phyloP scores from a whole-genome alignment of 2,113 vertebrate species.

The Aldabrachelys gigantea region DNA sequence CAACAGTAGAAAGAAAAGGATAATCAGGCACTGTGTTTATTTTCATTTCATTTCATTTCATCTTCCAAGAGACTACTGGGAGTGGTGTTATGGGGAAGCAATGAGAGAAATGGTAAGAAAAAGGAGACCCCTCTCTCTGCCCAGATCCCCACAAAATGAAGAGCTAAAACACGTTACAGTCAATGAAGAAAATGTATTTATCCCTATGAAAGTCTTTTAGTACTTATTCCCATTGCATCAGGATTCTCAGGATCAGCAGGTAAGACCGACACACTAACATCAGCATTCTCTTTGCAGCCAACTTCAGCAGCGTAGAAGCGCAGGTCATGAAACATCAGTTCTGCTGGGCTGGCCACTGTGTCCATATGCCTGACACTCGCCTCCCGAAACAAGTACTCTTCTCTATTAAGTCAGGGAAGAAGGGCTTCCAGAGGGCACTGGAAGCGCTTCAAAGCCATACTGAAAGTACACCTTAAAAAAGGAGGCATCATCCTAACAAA shows the following conservation, averaged over 20 bases:
- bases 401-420: no score
- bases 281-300: no score
- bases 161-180: not conserved
- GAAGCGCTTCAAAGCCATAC: no score
- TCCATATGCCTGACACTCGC: no score
- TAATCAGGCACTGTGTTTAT: not conserved
- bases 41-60: not conserved
- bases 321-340: no score
- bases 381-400: no score
- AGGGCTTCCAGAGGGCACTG: no score
- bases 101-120: not conserved
- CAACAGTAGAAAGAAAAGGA: not conserved
- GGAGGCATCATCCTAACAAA: no score
- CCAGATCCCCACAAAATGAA: not conserved
- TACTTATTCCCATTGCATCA: not conserved
- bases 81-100: not conserved
- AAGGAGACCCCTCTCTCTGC: not conserved
- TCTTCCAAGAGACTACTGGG: not conserved
- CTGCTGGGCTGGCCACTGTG: no score
- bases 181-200: not conserved
- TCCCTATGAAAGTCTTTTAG: not conserved
- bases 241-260: no score
- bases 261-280: not conserved
- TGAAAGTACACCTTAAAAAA: no score
- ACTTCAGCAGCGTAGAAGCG: no score